These are phyloP conservation scores for Hippocampus abdominalis DNA, from an alignment of 2,113 vertebrate species.

Conservation along the genomic window DNA sequence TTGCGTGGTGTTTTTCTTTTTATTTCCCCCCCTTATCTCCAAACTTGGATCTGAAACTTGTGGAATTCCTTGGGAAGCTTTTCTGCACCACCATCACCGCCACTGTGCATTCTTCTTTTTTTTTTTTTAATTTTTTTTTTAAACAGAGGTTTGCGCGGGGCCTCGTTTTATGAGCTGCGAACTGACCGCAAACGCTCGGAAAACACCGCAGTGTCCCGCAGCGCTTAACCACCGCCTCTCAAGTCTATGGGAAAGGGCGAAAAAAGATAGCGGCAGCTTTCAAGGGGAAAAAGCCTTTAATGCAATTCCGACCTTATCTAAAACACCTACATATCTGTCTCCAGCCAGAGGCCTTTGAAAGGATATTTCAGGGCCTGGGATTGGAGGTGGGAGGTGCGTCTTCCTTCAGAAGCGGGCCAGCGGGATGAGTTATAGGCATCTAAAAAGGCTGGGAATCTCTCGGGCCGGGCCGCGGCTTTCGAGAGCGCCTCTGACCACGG, in stretches of 20 bases:
- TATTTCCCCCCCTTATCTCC: conserved; percentile 3
- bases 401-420: conserved; percentile 67
- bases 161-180: conserved; percentile 74
- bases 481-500: conserved; percentile 66
- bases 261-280: conserved; percentile 69
- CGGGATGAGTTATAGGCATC: conserved; percentile 78
- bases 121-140: conserved; percentile 47
- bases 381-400: conserved; percentile 60
- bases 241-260: conserved; percentile 72
- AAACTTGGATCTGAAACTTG: conserved; percentile 60
- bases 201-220: conserved; percentile 29
- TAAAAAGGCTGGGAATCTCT: conserved; percentile 78
- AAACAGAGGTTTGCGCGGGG: conserved; percentile 55
- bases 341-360: conserved; percentile 76
- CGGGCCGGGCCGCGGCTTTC: conserved; percentile 72
- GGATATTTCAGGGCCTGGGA: conserved; percentile 70
- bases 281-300: conserved; percentile 80
- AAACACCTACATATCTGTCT: conserved; percentile 82
- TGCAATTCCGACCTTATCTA: conserved; percentile 81
- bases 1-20: conserved; percentile 36
- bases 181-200: conserved; percentile 73
- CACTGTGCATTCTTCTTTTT: conserved; percentile 62
- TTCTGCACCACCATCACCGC: conserved; percentile 50
- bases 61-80: conserved; percentile 43
- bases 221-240: conserved; percentile 52